phyloP scores from a whole-genome alignment of 2,113 vertebrate species.

The Bufo bufo region DNA sequence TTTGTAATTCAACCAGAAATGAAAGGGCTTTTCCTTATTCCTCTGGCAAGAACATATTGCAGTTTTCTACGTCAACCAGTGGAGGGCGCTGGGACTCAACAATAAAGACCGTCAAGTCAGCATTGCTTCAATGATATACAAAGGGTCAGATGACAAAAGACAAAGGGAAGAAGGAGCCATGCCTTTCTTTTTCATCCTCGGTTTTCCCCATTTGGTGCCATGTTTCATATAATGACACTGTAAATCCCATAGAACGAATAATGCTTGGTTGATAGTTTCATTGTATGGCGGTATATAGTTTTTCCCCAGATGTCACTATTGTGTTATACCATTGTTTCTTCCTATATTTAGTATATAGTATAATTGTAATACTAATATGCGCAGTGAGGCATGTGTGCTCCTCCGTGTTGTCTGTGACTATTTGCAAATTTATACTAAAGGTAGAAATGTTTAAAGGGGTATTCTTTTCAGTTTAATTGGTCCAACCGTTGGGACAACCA shows the following conservation, averaged over 20 bases:
- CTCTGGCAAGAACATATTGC: background rate
- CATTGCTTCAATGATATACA: background rate
- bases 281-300: background rate
- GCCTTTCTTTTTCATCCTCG: background rate
- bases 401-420: no score
- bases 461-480: no score
- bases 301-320: no score
- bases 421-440: no score
- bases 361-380: no score
- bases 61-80: background rate
- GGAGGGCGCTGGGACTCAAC: background rate
- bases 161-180: background rate
- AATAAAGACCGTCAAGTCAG: background rate
- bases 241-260: background rate
- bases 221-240: background rate
- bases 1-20: background rate
- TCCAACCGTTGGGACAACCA: background rate
- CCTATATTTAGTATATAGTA: no score
- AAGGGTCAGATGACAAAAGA: background rate
- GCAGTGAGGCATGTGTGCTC: no score
- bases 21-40: background rate
- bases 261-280: background rate
- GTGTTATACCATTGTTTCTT: no score
- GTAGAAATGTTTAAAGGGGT: no score
- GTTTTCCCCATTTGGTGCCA: background rate